Conservation (phyloP, 2,888 invertebrate genomes). For the Diachrysia chrysitis region DNA sequence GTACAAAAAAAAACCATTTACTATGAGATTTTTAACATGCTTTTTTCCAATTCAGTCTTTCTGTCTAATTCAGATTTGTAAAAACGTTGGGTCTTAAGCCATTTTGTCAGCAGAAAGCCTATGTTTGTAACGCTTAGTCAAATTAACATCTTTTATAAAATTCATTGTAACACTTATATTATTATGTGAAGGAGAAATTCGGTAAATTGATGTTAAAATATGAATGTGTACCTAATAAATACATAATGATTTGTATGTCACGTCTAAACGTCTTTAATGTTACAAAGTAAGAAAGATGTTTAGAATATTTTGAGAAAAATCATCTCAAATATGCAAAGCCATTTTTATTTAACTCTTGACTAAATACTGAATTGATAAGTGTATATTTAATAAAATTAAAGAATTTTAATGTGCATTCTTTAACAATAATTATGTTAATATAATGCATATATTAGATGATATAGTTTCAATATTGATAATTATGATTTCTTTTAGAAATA, state of each 20-base stretch:
- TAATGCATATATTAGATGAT: constrained; percentile 32
- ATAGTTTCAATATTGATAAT: constrained; percentile 37
- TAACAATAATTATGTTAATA: constrained; percentile 18
- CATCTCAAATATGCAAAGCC: constrained; percentile 9
- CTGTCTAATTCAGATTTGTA: no score
- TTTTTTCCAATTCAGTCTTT: no score
- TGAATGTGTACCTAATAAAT: constrained; percentile 49
- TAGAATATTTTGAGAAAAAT: constrained; percentile 16
- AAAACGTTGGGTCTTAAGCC: no score
- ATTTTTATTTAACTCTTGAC: background rate
- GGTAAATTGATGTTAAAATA: constrained; percentile 34
- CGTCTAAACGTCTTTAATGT: constrained; percentile 38
- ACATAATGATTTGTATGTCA: constrained; percentile 49
- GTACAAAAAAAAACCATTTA: no score
- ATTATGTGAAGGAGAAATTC: constrained; percentile 21
- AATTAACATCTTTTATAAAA: constrained; percentile 22
- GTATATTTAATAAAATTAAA: constrained; percentile 24
- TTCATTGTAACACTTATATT: constrained; percentile 23
- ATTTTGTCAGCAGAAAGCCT: no score
- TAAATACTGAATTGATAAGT: background rate
- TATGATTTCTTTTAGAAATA: constrained; percentile 42
- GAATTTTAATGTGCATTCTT: constrained; percentile 14
- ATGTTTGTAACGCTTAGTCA: no score
- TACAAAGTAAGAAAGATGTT: constrained; percentile 24
- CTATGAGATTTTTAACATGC: no score